Conservation (phyloP, 2,888 invertebrate genomes). For the Drosophila gaucha region DNA sequence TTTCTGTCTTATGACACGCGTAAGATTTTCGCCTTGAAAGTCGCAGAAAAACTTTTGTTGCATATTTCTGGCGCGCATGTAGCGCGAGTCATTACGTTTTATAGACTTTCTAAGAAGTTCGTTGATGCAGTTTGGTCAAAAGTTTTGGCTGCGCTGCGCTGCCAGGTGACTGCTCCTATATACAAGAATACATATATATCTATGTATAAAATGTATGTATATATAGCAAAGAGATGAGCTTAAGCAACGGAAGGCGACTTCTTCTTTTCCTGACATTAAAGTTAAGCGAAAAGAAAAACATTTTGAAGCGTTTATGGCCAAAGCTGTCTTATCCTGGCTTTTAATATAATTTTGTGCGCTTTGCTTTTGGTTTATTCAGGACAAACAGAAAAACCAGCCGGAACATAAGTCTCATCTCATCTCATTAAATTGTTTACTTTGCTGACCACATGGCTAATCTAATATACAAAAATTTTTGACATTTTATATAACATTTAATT, state of each 20-base stretch:
- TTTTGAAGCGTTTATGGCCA: conserved; percentile 35
- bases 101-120: conserved; percentile 76
- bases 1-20: neutral
- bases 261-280: conserved; percentile 37
- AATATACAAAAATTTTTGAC: neutral
- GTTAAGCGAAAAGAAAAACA: conserved; percentile 39
- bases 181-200: neutral
- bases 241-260: conserved; percentile 19
- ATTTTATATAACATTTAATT: neutral
- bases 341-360: conserved; percentile 26
- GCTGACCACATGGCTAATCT: conserved; percentile 2
- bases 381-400: conserved; percentile 3
- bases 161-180: conserved; percentile 43
- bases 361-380: neutral
- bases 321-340: conserved; percentile 26
- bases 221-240: conserved; percentile 1
- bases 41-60: conserved; percentile 68
- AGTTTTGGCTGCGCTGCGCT: conserved; percentile 56
- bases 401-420: neutral
- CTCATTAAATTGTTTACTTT: neutral
- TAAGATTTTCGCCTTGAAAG: conserved; percentile 50
- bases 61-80: conserved; percentile 70
- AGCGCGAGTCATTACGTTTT: conserved; percentile 76
- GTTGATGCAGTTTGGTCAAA: conserved; percentile 70
- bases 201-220: conserved; percentile 2